Evolutionary conservation across 64 coral and sea anemone genomes (phyloP), one percentile per base, ranked within the genome.

Genomic region (Actinia tenebrosa): DNA sequence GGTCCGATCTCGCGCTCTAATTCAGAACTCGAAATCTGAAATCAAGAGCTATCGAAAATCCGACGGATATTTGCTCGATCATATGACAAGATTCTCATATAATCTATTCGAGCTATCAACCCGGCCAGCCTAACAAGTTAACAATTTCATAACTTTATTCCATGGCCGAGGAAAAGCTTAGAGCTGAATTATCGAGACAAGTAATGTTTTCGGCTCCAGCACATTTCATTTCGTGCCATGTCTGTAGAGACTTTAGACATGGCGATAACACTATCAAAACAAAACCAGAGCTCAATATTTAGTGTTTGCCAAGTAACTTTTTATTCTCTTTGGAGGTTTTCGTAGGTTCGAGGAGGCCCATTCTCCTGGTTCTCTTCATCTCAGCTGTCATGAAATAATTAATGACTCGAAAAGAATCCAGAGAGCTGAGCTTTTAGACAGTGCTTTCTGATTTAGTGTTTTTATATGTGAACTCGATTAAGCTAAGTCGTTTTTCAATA

Each of bases 321-420:
- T 45, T 47, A 81, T 81, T 81, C 45, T n/a, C 79, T 81, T 81
- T 81, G 79, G 53, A 53, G 79, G 79, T 81, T 81, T 50, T 25
- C 44, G 79, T 45, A 81, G 45, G 19, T 42, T 81, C 16, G 42
- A 81, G 79, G 45, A 53, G 26, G 9, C 19, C 45, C 19, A 53
- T 53, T 81, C 79, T 81, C 16, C 16, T 45, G 8, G 4, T 14
- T 81, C 79, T 52, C 5, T 81, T 50, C 27, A 22, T 25, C 53
- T 53, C 79, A 81, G 79, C 79, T 81, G 79, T 81, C 79, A 81
- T 50, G 50, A 11, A 53, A 81, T 81, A 37, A 81, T 81, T 81
- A 81, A 81, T 81, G 79, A 81, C 46, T 81, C 53, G 44, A 81
- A 80, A 72, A 81, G 79, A 45, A 44, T 45, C 46, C 44, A 75